Percentiles rank a stretch among this genome's conserved stretches.
These are phyloP conservation scores for Paralvinella palmiformis DNA, from an alignment of 1,140 invertebrate genomes.

Conservation along the genomic window DNA sequence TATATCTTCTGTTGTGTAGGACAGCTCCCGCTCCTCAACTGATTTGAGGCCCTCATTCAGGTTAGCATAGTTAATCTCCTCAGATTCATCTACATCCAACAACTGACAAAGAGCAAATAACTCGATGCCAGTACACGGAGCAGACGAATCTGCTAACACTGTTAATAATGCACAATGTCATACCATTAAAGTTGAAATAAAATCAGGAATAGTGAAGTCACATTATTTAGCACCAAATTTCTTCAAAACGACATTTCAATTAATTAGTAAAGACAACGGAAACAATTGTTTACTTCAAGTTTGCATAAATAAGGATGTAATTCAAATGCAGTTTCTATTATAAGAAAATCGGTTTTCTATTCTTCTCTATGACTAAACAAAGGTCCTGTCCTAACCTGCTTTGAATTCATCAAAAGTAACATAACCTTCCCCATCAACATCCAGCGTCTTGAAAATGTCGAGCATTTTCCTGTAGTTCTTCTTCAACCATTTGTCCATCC, in stretches of 20 bases:
- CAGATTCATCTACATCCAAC: constrained; percentile 34
- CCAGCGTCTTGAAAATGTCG: constrained; percentile 33
- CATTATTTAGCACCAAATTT: background rate
- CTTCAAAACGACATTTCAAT: background rate
- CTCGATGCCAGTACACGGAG: constrained; percentile 33
- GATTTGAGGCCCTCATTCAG: constrained; percentile 34
- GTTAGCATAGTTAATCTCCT: constrained; percentile 38
- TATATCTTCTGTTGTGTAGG: constrained; percentile 13
- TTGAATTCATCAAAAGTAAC: constrained; percentile 42
- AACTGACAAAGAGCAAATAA: constrained; percentile 37
- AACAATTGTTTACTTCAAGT: background rate
- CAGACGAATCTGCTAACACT: constrained; percentile 40
- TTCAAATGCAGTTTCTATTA: background rate
- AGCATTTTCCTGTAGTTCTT: constrained; percentile 24
- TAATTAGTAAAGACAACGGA: background rate
- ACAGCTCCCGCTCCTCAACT: constrained; percentile 27
- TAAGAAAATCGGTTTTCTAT: no score
- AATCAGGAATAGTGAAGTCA: background rate
- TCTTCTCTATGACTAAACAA: no score
- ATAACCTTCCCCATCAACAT: constrained; percentile 31
- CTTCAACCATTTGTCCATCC: constrained; percentile 38
- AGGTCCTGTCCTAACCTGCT: constrained; percentile 38
- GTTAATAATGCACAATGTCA: constrained; percentile 9
- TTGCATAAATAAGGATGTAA: background rate
- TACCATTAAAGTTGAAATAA: background rate